Conservation (phyloP, 2,113 vertebrate species). For the Neodon shergylaensis region DNA sequence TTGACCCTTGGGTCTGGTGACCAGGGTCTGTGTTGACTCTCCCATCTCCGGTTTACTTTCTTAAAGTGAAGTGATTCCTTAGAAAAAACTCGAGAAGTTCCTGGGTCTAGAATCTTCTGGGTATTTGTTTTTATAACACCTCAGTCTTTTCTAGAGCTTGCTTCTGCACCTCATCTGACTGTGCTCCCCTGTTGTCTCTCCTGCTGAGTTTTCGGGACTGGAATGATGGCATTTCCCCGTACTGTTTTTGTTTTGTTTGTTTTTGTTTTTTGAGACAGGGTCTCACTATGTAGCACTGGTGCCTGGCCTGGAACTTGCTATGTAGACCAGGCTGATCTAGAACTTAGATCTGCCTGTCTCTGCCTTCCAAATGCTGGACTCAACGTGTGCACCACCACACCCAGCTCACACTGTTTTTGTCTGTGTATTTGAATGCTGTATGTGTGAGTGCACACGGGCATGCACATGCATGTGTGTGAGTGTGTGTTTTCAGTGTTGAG, state of each 20-base stretch:
- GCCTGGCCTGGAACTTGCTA: not conserved
- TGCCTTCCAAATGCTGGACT: not conserved
- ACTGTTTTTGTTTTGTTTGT: not conserved
- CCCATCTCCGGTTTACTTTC: not conserved
- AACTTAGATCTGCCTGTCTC: not conserved
- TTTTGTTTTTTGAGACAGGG: not conserved
- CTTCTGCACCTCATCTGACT: not conserved
- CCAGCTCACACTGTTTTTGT: not conserved
- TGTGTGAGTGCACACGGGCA: not conserved
- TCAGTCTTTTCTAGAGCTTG: not conserved
- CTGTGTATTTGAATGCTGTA: not conserved
- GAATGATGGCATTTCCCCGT: not conserved
- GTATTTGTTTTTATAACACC: not conserved
- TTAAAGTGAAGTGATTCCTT: not conserved
- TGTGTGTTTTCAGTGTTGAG: not conserved
- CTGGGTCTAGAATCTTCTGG: not conserved
- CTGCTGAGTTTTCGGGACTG: not conserved
- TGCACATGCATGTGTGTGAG: not conserved
- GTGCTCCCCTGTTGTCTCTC: not conserved
- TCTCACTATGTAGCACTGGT: not conserved
- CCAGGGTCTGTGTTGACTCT: not conserved
- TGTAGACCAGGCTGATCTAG: not conserved
- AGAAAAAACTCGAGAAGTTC: not conserved
- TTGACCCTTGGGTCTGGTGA: constrained; percentile 20
- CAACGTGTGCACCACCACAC: not conserved